These are phyloP conservation scores for western clawed frog (Xenopus tropicalis) DNA, from an alignment of 2,113 vertebrate species.

Conservation along the genomic window UCB_Xtro_10.0 CM004448.2:64070001-64070500, in stretches of 20 bases:
- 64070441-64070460: conserved; percentile 88
- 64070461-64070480: conserved; percentile 89
- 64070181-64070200: conserved; percentile 75
- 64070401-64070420: conserved; percentile 85
- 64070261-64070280: conserved; percentile 71
- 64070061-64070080: no score
- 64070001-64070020: no score
- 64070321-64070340: conserved; percentile 77
- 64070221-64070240: conserved; percentile 75
- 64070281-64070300: conserved; percentile 73
- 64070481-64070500: conserved; percentile 80
- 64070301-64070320: conserved; percentile 71
- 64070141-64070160: conserved; percentile 88
- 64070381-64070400: conserved; percentile 74
- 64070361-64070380: conserved; percentile 66
- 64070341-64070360: conserved; percentile 60
- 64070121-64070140: conserved; percentile 99
- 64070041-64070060: no score
- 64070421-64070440: conserved; percentile 82
- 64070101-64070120: conserved; percentile 97
- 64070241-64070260: conserved; percentile 69
- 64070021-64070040: no score
- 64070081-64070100: conserved; percentile 16
- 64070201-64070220: conserved; percentile 71
- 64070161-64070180: conserved; percentile 94